Evolutionary conservation across 2,797 vertebrate genomes (phyloP).

Genomic region (Apogon hyalosoma): DNA sequence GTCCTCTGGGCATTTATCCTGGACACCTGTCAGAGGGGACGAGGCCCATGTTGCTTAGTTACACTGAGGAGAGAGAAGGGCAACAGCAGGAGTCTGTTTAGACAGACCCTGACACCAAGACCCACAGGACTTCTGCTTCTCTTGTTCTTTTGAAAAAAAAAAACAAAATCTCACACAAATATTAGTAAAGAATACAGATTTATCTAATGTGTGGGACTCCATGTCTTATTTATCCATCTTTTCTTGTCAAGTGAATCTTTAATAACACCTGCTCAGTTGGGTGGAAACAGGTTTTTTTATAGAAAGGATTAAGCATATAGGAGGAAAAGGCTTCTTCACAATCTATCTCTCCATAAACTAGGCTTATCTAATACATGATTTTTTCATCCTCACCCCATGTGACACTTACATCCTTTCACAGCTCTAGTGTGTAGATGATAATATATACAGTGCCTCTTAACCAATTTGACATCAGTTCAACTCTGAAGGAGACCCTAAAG

Average conservation of each 20-base stretch:
- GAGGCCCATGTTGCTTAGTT: constrained; percentile 68
- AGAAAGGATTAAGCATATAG: constrained; percentile 14
- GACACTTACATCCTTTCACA: constrained; percentile 8
- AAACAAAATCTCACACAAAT: constrained; percentile 12
- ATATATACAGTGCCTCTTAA: constrained; percentile 17
- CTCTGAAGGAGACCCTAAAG: constrained; percentile 6
- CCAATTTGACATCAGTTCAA: constrained; percentile 24
- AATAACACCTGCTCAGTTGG: constrained; percentile 13
- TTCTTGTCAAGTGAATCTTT: constrained; percentile 20
- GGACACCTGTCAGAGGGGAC: constrained; percentile 52
- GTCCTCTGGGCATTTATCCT: constrained; percentile 50
- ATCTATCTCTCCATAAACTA: constrained; percentile 12
- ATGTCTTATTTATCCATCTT: constrained; percentile 25
- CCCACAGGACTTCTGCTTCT: constrained; percentile 1
- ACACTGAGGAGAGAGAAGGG: constrained; percentile 60
- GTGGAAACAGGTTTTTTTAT: constrained; percentile 10
- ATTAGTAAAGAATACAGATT: not conserved
- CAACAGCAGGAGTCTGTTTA: constrained; percentile 52
- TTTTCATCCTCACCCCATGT: constrained; percentile 2
- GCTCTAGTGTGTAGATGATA: constrained; percentile 38
- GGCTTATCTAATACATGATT: constrained; percentile 30
- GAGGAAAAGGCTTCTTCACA: constrained; percentile 19
- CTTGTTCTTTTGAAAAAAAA: constrained; percentile 27
- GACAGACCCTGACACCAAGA: constrained; percentile 26
- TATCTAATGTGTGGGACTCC: constrained; percentile 10